Conservation (phyloP, 2,888 invertebrate species). For the Dyspetes luteomarginatus region DNA sequence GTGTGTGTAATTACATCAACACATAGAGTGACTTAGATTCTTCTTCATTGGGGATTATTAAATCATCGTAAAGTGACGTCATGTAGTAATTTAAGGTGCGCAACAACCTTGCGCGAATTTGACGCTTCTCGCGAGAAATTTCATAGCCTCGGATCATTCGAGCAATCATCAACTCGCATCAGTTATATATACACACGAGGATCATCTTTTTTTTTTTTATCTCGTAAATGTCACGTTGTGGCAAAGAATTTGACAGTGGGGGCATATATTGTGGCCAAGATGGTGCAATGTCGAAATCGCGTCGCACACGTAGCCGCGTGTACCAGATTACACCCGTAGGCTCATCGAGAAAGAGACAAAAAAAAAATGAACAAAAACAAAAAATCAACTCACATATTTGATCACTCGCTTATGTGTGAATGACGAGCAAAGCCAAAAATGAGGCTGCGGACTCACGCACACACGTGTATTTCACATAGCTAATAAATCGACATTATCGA, state of each 20-base stretch:
- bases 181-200: too few relatives aligned
- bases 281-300: slow-evolving; percentile 20
- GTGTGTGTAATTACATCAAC: neutral
- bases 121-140: slow-evolving; percentile 31
- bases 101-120: slow-evolving; percentile 60
- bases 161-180: slow-evolving; percentile 28
- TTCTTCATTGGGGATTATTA: neutral
- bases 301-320: neutral
- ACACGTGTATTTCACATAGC: neutral
- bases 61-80: neutral
- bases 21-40: neutral
- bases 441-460: neutral
- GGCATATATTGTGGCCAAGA: neutral
- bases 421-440: neutral
- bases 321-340: neutral
- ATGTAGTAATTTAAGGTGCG: neutral
- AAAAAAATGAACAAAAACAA: neutral
- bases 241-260: slow-evolving; percentile 39
- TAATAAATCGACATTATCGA: slow-evolving; percentile 35
- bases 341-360: neutral
- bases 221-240: slow-evolving; percentile 56
- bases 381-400: neutral
- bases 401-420: neutral
- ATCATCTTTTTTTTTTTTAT: neutral
- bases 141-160: slow-evolving; percentile 50